phyloP scores from a whole-genome alignment of 2,888 invertebrate species.

The Drosophila subquinaria region DNA sequence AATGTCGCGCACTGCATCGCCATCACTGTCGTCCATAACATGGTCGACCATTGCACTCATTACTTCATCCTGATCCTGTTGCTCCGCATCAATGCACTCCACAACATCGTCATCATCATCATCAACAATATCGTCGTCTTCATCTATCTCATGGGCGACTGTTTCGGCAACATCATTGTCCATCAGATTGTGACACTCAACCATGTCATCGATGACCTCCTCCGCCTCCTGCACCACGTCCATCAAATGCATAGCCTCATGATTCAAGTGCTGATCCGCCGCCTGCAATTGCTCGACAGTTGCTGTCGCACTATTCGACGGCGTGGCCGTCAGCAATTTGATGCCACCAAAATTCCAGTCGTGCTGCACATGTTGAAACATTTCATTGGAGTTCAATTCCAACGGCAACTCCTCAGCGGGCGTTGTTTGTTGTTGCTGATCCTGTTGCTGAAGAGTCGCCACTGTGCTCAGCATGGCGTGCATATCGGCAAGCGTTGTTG shows the following conservation, averaged over 20 bases:
- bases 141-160: slow-evolving; percentile 30
- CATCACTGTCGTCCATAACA: slow-evolving; percentile 60
- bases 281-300: slow-evolving; percentile 43
- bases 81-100: slow-evolving; percentile 68
- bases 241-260: slow-evolving; percentile 67
- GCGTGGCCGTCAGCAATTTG: slow-evolving; percentile 61
- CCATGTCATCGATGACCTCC: slow-evolving; percentile 65
- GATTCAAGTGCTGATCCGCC: slow-evolving; percentile 55
- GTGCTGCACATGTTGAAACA: slow-evolving; percentile 84
- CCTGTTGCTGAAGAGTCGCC: slow-evolving; percentile 64
- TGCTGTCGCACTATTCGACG: slow-evolving; percentile 26
- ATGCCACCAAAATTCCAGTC: slow-evolving; percentile 85
- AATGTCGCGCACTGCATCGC: slow-evolving; percentile 81
- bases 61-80: slow-evolving; percentile 51
- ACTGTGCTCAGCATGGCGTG: slow-evolving; percentile 74
- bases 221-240: slow-evolving; percentile 63
- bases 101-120: slow-evolving; percentile 73
- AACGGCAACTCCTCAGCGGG: slow-evolving; percentile 56
- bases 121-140: slow-evolving; percentile 56
- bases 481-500: slow-evolving; percentile 59
- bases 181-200: slow-evolving; percentile 61
- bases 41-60: slow-evolving; percentile 62
- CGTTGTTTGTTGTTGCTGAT: slow-evolving; percentile 44
- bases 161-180: slow-evolving; percentile 34
- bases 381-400: slow-evolving; percentile 73